Base-by-base conservation (phyloP, 2,113 vertebrate genomes). In the Carassius gibelio region DNA sequence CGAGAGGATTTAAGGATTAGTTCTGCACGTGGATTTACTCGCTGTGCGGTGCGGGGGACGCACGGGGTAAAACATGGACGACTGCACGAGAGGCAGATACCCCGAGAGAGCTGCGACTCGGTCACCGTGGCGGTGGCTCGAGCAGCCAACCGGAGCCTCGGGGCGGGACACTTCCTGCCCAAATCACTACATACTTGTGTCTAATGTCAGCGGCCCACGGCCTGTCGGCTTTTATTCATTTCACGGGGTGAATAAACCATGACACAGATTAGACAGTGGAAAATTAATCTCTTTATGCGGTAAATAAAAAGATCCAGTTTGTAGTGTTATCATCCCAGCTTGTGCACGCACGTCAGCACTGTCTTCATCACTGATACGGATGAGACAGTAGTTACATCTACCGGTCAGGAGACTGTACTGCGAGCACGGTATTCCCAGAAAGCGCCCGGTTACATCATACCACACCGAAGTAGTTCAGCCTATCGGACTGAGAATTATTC, bases 1-100 rank as follows among this genome's bases (percentile, higher is more conserved):
- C 92, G 88, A 90, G 88, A 90, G 93, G 94, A 94, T 95, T 83
- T 95, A 94, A 61, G 92, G 94, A 95, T 95, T 94, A 94, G 92
- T 93, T 93, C 91, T 93, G 89, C 91, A 90, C 91, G 87, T 75
- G 93, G 93, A 94, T 94, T 30, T 94, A 95, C 83, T 90, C 82
- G 83, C 74, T 92, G 91, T 90, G 82, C 83, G 89, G 91, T 88
- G 87, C 82, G 75, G 88, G 84, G 85, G 84, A 89, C 79, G 86
- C 90, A 86, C 90, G 91, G 75, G 93, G 93, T 95, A 94, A 93
- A 94, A 93, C 89, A 88, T 89, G 92, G 91, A 93, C 87, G 90
- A 87, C 77, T 86, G 83, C 84, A 78, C 75, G 75, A 81, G 88
- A 88, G 88, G 87, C 66, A 79, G 84, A 85, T 62, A 83, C 66